phyloP scores from a whole-genome alignment of 2,113 vertebrate species.

The Smithornis capensis region DNA sequence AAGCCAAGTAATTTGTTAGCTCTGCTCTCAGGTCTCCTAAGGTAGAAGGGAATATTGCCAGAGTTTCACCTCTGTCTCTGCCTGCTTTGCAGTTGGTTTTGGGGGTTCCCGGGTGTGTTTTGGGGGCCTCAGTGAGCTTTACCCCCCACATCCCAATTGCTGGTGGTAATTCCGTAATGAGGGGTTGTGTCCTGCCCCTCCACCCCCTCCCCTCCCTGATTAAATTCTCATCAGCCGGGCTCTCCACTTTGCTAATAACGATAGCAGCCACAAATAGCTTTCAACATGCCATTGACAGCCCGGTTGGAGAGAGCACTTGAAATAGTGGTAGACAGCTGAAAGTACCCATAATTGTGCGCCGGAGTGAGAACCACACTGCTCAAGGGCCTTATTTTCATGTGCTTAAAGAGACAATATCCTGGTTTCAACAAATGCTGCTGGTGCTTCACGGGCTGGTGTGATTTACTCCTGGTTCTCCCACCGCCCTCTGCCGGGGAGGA shows the following conservation, averaged over 20 bases:
- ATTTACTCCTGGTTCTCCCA: background rate
- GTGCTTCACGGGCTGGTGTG: constrained; percentile 50
- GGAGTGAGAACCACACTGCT: constrained; percentile 83
- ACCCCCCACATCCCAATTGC: background rate
- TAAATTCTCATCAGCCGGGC: constrained; percentile 87
- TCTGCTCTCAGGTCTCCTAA: background rate
- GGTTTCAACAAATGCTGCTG: constrained; percentile 76
- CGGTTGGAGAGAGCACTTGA: constrained; percentile 87
- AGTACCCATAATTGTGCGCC: constrained; percentile 93
- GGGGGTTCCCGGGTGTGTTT: background rate
- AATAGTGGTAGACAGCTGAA: constrained; percentile 87
- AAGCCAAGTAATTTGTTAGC: background rate
- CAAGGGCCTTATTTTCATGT: constrained; percentile 90
- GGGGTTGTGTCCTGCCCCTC: constrained; percentile 48
- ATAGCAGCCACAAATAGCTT: constrained; percentile 92
- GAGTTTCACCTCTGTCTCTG: background rate
- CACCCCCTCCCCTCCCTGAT: constrained; percentile 64
- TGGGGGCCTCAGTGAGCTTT: background rate
- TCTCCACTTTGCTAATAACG: constrained; percentile 89
- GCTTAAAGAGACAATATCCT: constrained; percentile 87
- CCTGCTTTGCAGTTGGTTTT: background rate
- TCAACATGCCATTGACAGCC: constrained; percentile 87
- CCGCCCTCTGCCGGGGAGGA: background rate
- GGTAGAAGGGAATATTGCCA: background rate
- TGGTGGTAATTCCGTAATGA: constrained; percentile 61